Conservation (phyloP, 2,797 vertebrate species). For the Crocidura indochinensis region DNA sequence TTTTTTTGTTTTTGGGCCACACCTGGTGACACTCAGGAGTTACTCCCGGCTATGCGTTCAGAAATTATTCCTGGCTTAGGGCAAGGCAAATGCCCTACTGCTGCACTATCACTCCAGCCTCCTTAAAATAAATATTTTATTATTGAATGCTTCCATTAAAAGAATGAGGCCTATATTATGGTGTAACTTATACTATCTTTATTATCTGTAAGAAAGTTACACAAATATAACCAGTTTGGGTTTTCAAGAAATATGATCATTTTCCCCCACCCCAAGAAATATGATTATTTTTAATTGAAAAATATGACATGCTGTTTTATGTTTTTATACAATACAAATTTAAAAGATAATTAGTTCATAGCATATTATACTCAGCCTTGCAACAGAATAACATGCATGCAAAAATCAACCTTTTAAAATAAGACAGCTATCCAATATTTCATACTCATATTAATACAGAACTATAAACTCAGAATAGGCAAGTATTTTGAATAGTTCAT, state of each 20-base stretch:
- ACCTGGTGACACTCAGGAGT: too few relatives aligned
- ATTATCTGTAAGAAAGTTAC: background rate
- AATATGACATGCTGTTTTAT: background rate
- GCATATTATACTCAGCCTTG: background rate
- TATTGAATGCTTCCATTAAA: background rate
- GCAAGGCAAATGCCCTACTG: too few relatives aligned
- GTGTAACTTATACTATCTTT: background rate
- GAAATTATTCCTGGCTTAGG: too few relatives aligned
- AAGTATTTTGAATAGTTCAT: background rate
- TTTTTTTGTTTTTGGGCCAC: too few relatives aligned
- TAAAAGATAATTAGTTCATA: constrained; percentile 1
- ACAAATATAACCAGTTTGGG: background rate
- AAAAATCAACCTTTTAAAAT: constrained; percentile 2
- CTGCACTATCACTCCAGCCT: too few relatives aligned
- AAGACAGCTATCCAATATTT: background rate
- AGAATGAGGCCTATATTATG: background rate
- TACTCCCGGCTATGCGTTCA: too few relatives aligned
- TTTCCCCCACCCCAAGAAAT: background rate
- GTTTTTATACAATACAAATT: constrained; percentile 23
- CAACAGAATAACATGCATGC: background rate
- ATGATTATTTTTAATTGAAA: background rate
- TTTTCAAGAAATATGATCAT: constrained; percentile 4
- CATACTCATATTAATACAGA: background rate
- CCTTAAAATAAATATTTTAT: too few relatives aligned
- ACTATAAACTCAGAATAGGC: background rate